These are phyloP conservation scores for Linnaemya vulpina DNA, from an alignment of 2,888 invertebrate genomes.

Conservation along the genomic window DNA sequence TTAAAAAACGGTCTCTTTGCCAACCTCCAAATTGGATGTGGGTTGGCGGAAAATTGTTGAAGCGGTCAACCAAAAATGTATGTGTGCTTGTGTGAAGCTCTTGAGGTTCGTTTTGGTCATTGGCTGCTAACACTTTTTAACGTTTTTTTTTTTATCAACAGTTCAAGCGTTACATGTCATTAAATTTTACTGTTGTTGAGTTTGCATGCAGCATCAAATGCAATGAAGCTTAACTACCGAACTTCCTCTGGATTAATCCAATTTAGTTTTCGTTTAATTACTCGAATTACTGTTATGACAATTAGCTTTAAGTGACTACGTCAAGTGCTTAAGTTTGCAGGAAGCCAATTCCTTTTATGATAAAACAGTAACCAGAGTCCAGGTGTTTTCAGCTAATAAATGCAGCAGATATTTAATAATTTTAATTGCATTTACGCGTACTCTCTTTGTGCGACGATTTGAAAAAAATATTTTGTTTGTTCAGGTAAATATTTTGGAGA, in stretches of 20 bases:
- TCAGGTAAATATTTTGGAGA: too few species aligned
- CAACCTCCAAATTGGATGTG: too few species aligned
- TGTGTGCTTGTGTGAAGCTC: too few species aligned
- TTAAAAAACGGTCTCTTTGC: too few species aligned
- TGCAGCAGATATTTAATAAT: not conserved
- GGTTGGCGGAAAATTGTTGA: too few species aligned
- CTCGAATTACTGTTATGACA: not conserved
- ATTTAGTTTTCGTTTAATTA: conserved; percentile 37
- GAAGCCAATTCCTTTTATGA: not conserved
- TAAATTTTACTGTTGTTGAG: conserved; percentile 57
- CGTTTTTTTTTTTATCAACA: not conserved
- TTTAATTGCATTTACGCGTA: too few species aligned
- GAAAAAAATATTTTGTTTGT: too few species aligned
- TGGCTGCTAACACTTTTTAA: not conserved
- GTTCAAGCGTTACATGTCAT: conserved; percentile 11
- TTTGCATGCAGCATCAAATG: conserved; percentile 23
- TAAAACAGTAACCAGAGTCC: not conserved
- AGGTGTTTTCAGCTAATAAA: not conserved
- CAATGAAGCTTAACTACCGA: conserved; percentile 8
- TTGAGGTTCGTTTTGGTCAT: not conserved
- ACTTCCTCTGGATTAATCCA: too few species aligned
- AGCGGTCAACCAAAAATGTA: too few species aligned
- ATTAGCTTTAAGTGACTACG: conserved; percentile 7
- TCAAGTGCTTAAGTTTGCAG: not conserved
- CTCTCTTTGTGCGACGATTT: too few species aligned